Evolutionary conservation across 2,888 invertebrate genomes (phyloP), one percentile per base, ranked within the genome.

Genomic region (Drosophila meridiana): DNA sequence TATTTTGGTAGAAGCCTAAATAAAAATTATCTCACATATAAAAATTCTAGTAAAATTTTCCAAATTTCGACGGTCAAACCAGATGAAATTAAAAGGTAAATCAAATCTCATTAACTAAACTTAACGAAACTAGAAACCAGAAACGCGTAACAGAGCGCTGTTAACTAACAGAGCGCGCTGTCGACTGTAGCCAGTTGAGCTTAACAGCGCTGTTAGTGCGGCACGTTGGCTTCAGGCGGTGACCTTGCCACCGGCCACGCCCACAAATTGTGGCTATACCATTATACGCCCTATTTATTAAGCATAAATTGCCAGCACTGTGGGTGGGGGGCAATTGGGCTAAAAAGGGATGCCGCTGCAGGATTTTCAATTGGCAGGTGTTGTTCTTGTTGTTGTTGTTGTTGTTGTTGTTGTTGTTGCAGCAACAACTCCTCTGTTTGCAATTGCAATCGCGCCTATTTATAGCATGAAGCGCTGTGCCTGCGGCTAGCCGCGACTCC

Each of bases 251-350:
- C 40, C 73, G 73, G 30, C 3, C 52, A 40, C 52, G 52, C 42
- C 42, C 47, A 30, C 45, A 73, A 74, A 59, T 69, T 56, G 64
- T 69, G 76, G 50, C 40, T 50, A 43, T 30, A 63, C 62, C 50
- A 53, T 57, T 53, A 36, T 53, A 62, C 38, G 80, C 64, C 64
- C 72, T 79, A 76, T 84, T 84, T 89, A 84, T 89, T 86, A 89
- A 87, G 69, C 84, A 84, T 83, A 89, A 87, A 84, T 83, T 76
- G 87, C 76, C 71, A 61, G 69, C 67, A 69, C 11, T n/a, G 50
- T 32, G 50, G 50, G 34, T 58, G 82, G 64, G 65, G 57, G 43
- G 26, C n/a, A 50, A 48, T 55, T 38, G 42, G 30, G 42, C 30
- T 13, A 36, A 65, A 71, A 79, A 63, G 82, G 74, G 69, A 74